These are phyloP conservation scores for Catamblyrhynchus diadema DNA, from an alignment of 2,797 vertebrate genomes.

Conservation along the genomic window DNA sequence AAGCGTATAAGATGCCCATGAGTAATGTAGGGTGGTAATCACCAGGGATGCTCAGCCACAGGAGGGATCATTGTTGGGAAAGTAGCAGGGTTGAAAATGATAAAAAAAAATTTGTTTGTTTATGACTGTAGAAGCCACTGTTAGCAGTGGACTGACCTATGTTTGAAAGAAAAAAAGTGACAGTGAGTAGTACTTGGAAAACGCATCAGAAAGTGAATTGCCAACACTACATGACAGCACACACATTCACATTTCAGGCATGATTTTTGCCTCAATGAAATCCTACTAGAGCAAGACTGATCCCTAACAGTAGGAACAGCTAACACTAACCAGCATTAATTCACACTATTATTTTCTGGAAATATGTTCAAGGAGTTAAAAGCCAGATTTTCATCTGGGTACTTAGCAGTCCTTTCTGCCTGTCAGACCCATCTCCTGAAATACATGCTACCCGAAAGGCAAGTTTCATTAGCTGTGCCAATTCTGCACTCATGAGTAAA, in stretches of 20 bases:
- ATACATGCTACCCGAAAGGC: constrained; percentile 25
- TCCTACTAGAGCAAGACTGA: not conserved
- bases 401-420: constrained; percentile 29
- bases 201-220: not conserved
- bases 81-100: not conserved
- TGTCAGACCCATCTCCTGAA: constrained; percentile 57
- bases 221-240: not conserved
- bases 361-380: constrained; percentile 44
- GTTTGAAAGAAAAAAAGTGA: not conserved
- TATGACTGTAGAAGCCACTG: not conserved
- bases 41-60: not conserved
- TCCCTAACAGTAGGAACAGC: constrained; percentile 4
- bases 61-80: not conserved
- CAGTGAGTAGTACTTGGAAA: not conserved
- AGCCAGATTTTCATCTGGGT: constrained; percentile 47
- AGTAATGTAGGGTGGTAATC: not conserved
- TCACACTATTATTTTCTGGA: constrained; percentile 23
- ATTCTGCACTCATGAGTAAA: constrained; percentile 57
- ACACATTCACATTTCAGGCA: not conserved
- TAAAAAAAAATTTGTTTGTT: not conserved
- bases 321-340: constrained; percentile 16
- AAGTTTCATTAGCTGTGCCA: constrained; percentile 64
- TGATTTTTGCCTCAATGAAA: not conserved
- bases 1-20: not conserved
- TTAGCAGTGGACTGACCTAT: not conserved